A percentile compares a stretch with the other conserved stretches of the same genome.
These are phyloP conservation scores for Pocillopora grandis DNA, from an alignment of 92 coral and sea anemone genomes.

Conservation along the genomic window DNA sequence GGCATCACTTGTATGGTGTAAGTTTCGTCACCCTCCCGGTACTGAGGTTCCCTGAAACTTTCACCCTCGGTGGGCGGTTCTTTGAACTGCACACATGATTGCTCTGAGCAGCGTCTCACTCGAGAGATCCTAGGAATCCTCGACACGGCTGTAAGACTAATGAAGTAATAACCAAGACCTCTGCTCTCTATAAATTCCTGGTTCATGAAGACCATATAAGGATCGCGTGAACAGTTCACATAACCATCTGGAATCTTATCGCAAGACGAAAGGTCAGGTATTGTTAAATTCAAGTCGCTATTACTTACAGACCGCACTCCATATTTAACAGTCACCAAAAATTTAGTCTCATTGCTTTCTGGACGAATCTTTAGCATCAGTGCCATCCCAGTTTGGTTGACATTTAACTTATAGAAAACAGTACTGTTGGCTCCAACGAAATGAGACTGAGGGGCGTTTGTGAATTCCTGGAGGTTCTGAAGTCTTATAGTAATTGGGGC, in stretches of 20 bases:
- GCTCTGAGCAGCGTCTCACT: constrained; percentile 41
- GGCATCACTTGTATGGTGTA: constrained; percentile 52
- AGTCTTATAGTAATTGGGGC: constrained; percentile 32
- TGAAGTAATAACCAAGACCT: constrained; percentile 1
- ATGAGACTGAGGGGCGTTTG: constrained; percentile 19
- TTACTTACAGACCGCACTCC: constrained; percentile 23
- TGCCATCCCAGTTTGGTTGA: constrained; percentile 22
- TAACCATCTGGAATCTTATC: background rate
- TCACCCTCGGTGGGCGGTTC: constrained; percentile 54
- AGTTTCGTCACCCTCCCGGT: constrained; percentile 63
- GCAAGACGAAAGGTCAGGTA: constrained; percentile 26
- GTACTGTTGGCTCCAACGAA: constrained; percentile 34
- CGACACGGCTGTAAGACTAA: background rate
- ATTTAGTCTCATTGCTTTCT: constrained; percentile 13
- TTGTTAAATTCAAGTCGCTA: constrained; percentile 19
- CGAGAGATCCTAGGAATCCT: background rate
- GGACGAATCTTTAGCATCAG: constrained; percentile 42
- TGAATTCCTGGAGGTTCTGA: constrained; percentile 21
- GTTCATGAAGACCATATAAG: constrained; percentile 11
- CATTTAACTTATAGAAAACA: constrained; percentile 41
- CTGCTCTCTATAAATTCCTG: constrained; percentile 2
- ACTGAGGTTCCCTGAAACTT: constrained; percentile 51
- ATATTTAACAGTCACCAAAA: constrained; percentile 26
- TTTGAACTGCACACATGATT: constrained; percentile 77
- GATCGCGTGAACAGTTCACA: constrained; percentile 36